These are phyloP conservation scores for Mylabris sibirica DNA, from an alignment of 2,888 invertebrate genomes.

Conservation along the genomic window DNA sequence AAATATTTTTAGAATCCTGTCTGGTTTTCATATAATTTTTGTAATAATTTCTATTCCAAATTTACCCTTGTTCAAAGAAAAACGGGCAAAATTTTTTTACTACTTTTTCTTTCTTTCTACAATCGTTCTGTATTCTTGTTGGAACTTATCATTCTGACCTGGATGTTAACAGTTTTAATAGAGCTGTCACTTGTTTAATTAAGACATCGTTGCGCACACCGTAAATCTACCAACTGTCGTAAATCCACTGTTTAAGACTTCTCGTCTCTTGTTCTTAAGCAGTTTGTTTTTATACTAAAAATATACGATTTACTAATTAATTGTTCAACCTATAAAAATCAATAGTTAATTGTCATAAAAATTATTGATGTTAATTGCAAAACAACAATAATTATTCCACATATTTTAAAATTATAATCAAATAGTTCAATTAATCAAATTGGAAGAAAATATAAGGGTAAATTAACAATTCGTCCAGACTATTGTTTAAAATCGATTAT, in stretches of 20 bases:
- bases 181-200: conserved; percentile 53
- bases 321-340: conserved; percentile 17
- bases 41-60: neutral
- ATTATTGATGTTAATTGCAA: neutral
- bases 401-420: too few species aligned
- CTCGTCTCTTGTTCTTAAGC: conserved; percentile 22
- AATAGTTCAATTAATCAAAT: too few species aligned
- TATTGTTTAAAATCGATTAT: neutral
- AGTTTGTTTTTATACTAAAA: conserved; percentile 36
- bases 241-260: conserved; percentile 41
- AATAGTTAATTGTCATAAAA: neutral
- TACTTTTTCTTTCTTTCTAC: neutral
- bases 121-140: neutral
- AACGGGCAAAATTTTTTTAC: neutral
- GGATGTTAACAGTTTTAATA: conserved; percentile 41
- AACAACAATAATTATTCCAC: neutral
- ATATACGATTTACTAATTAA: conserved; percentile 22
- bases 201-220: conserved; percentile 46
- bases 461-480: neutral
- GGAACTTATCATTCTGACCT: neutral
- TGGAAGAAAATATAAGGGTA: too few species aligned
- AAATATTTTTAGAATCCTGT: conserved; percentile 23
- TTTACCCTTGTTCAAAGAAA: too few species aligned
- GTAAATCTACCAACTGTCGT: conserved; percentile 49
- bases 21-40: conserved; percentile 29